Conservation (phyloP, 2,888 invertebrate species). For the Alcis repandata region DNA sequence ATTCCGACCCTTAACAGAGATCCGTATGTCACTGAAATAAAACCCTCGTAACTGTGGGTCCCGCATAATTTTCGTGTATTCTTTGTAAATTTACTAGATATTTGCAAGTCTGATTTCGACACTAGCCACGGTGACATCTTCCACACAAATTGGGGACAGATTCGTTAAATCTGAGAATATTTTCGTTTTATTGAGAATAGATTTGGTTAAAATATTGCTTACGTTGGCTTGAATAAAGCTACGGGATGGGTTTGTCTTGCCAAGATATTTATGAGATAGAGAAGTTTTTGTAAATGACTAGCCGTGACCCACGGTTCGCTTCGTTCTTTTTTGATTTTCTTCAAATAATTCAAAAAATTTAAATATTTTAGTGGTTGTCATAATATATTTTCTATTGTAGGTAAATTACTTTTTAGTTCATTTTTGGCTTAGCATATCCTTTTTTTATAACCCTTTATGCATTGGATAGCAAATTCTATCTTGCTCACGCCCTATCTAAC, state of each 20-base stretch:
- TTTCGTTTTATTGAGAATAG: slow-evolving; percentile 46
- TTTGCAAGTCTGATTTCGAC: slow-evolving; percentile 74
- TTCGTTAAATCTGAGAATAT: slow-evolving; percentile 51
- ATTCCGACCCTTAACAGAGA: slow-evolving; percentile 52
- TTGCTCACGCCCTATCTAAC: slow-evolving; percentile 18
- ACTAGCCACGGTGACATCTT: slow-evolving; percentile 52
- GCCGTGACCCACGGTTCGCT: background rate
- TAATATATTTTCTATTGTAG: too few species aligned
- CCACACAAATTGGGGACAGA: slow-evolving; percentile 51
- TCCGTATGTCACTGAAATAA: slow-evolving; percentile 63
- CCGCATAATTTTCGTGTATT: slow-evolving; percentile 77
- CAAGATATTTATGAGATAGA: slow-evolving; percentile 18
- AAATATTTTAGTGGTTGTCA: too few species aligned
- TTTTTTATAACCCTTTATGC: too few species aligned
- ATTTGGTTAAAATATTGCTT: slow-evolving; percentile 48
- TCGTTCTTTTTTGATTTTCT: background rate
- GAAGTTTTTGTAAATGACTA: slow-evolving; percentile 2
- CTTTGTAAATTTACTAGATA: slow-evolving; percentile 74
- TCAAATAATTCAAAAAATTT: too few species aligned
- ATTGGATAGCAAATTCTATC: slow-evolving; percentile 3
- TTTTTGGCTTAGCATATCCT: too few species aligned
- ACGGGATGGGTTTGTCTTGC: slow-evolving; percentile 16
- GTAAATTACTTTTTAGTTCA: too few species aligned
- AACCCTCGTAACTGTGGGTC: slow-evolving; percentile 57
- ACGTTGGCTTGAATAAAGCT: slow-evolving; percentile 39